A percentile compares a stretch with the other conserved stretches of the same genome.
These are phyloP conservation scores for Crypturellus tataupa DNA, from an alignment of 2,797 vertebrate species.

Conservation along the genomic window DNA sequence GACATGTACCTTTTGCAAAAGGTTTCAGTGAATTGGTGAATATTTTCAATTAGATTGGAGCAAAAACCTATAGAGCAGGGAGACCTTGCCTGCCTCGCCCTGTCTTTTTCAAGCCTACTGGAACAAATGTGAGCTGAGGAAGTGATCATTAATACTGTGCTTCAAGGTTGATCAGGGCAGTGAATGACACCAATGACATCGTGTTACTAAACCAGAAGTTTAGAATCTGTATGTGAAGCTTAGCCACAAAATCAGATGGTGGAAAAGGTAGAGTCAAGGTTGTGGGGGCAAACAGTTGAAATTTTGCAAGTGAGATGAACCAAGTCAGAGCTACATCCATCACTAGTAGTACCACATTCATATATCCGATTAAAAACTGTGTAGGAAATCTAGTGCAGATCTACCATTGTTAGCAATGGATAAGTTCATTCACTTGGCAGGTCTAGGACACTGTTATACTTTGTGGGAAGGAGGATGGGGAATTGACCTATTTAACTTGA, in stretches of 20 bases:
- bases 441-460: neutral
- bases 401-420: neutral
- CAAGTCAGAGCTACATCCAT: neutral
- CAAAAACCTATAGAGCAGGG: constrained; percentile 15
- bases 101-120: constrained; percentile 24
- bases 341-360: neutral
- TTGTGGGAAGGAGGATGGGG: neutral
- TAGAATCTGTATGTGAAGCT: neutral
- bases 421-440: neutral
- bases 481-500: neutral
- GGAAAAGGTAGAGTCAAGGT: neutral
- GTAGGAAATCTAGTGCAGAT: neutral
- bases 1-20: neutral
- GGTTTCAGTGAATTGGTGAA: neutral
- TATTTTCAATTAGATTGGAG: constrained; percentile 34
- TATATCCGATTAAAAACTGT: neutral
- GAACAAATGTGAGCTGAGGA: constrained; percentile 2
- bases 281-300: fast-evolving
- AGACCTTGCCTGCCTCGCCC: constrained; percentile 3
- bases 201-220: neutral
- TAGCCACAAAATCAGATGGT: neutral
- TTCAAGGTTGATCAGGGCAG: neutral
- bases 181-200: fast-evolving
- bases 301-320: fast-evolving
- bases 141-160: neutral